A percentile compares a stretch with the other conserved stretches of the same genome.
phyloP scores from a whole-genome alignment of 2,797 vertebrate species.

The Stomatorhinus walkeri region DNA sequence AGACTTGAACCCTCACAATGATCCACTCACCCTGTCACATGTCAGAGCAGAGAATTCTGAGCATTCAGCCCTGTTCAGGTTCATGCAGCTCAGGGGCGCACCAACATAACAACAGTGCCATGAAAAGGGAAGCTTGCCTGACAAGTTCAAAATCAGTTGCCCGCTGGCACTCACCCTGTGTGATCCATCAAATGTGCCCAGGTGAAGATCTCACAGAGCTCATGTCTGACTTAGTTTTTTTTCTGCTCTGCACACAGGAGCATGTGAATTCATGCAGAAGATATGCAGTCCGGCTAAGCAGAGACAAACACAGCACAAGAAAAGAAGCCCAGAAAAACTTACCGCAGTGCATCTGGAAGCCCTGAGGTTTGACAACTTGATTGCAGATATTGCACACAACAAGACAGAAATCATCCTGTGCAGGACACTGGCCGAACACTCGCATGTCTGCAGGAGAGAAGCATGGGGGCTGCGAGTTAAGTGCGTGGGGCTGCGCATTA shows the following conservation, averaged over 20 bases:
- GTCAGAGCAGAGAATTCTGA: not conserved
- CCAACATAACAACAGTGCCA: not conserved
- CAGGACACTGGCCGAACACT: slow-evolving; percentile 71
- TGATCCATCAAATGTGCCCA: not conserved
- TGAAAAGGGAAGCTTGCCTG: not conserved
- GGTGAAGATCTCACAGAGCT: not conserved
- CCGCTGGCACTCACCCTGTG: not conserved
- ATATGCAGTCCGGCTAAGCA: not conserved
- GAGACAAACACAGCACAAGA: not conserved
- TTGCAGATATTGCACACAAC: slow-evolving; percentile 74
- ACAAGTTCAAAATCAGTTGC: not conserved
- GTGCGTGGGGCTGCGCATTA: not conserved
- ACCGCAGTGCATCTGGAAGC: slow-evolving; percentile 78
- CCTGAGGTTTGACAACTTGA: slow-evolving; percentile 75
- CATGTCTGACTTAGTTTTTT: not conserved
- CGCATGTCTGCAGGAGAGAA: slow-evolving; percentile 70
- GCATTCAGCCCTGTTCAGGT: not conserved
- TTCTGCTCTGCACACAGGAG: not conserved
- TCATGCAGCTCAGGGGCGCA: not conserved
- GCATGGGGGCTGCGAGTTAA: not conserved
- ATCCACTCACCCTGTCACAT: not conserved
- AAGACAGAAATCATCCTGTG: slow-evolving; percentile 74
- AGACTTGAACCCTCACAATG: not conserved
- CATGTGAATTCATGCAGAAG: not conserved
- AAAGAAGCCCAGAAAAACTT: slow-evolving; percentile 45